phyloP scores from a whole-genome alignment of 2,113 vertebrate species.

The Seriola rivoliana region DNA sequence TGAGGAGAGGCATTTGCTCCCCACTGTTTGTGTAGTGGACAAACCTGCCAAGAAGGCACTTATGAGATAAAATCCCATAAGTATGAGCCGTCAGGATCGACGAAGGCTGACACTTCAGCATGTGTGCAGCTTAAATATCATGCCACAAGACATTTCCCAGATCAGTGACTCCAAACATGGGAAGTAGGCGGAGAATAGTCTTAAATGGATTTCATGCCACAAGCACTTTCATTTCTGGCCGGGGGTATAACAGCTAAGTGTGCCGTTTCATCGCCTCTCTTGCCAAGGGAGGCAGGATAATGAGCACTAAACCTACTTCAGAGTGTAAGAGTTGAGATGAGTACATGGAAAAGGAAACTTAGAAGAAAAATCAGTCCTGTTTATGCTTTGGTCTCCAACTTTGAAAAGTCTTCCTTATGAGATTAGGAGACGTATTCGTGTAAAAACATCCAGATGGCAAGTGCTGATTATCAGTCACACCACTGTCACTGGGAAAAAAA shows the following conservation, averaged over 20 bases:
- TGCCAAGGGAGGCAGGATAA: slow-evolving; percentile 67
- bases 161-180: slow-evolving; percentile 59
- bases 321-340: slow-evolving; percentile 45
- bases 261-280: slow-evolving; percentile 48
- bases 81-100: slow-evolving; percentile 28
- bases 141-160: slow-evolving; percentile 69
- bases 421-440: slow-evolving; percentile 16
- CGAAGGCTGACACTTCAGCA: slow-evolving; percentile 53
- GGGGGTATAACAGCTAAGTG: slow-evolving; percentile 48
- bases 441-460: slow-evolving; percentile 45
- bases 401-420: slow-evolving; percentile 10
- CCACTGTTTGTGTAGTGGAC: slow-evolving; percentile 42
- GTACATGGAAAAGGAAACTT: slow-evolving; percentile 24
- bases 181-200: slow-evolving; percentile 39
- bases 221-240: slow-evolving; percentile 69
- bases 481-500: slow-evolving; percentile 2
- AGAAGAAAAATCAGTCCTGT: not conserved
- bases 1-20: slow-evolving; percentile 42
- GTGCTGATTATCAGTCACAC: slow-evolving; percentile 47
- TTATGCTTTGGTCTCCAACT: slow-evolving; percentile 28
- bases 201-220: slow-evolving; percentile 74
- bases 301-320: slow-evolving; percentile 66
- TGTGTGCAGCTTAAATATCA: slow-evolving; percentile 69
- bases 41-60: slow-evolving; percentile 71
- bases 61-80: slow-evolving; percentile 66